Conservation (phyloP, 2,797 vertebrate genomes). For the Siniperca undulata region DNA sequence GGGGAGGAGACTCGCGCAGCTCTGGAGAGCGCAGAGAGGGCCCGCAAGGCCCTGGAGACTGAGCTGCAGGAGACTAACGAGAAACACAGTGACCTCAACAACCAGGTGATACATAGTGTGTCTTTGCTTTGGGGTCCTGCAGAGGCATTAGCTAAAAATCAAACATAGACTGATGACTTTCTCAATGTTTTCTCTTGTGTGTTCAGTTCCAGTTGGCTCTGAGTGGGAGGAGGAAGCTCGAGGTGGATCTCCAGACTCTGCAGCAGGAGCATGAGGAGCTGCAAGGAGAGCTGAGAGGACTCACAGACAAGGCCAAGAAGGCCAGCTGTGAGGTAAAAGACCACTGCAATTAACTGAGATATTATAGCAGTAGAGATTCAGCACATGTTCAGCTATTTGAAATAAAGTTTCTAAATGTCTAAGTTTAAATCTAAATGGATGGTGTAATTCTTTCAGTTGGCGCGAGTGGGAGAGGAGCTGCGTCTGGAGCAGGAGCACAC, state of each 20-base stretch:
- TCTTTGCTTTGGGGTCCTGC: not conserved
- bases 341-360: not conserved
- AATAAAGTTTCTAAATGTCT: not conserved
- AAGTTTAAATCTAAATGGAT: not conserved
- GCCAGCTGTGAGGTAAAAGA: constrained; percentile 84
- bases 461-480: constrained; percentile 85
- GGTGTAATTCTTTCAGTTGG: constrained; percentile 67
- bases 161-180: not conserved
- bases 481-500: constrained; percentile 88
- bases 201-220: constrained; percentile 85
- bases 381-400: not conserved
- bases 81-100: constrained; percentile 84
- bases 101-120: constrained; percentile 76
- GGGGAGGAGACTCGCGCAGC: constrained; percentile 76
- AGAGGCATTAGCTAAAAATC: not conserved
- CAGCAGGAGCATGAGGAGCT: constrained; percentile 88
- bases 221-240: constrained; percentile 88
- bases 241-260: constrained; percentile 87
- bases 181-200: not conserved
- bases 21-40: constrained; percentile 82
- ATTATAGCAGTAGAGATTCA: not conserved
- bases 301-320: constrained; percentile 87
- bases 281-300: constrained; percentile 80
- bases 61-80: constrained; percentile 84
- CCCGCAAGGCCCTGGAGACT: constrained; percentile 82